Percentiles rank a stretch among this genome's conserved stretches.
These are phyloP conservation scores for Centropus bengalensis DNA, from an alignment of 2,113 vertebrate species.

Conservation along the genomic window DNA sequence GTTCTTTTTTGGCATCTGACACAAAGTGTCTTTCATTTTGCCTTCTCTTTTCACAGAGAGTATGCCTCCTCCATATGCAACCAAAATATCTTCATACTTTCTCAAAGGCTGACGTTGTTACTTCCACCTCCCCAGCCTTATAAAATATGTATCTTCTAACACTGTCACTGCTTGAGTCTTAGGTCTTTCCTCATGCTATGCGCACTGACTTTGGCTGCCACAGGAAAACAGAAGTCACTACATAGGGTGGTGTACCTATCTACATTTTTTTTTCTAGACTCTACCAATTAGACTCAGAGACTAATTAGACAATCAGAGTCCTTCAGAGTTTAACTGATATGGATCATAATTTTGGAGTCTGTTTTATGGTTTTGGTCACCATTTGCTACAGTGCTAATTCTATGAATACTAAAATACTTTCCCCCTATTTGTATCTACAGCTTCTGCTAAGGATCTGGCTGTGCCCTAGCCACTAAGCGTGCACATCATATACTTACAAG, in stretches of 20 bases:
- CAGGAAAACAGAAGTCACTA: background rate
- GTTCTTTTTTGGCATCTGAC: background rate
- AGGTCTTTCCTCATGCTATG: background rate
- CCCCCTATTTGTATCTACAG: background rate
- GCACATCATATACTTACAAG: background rate
- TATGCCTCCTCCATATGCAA: background rate
- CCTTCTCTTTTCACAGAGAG: background rate
- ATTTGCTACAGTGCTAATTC: background rate
- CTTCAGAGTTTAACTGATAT: background rate
- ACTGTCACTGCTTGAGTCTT: background rate
- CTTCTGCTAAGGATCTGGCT: background rate
- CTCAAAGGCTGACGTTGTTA: background rate
- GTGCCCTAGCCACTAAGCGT: background rate
- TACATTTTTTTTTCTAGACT: background rate
- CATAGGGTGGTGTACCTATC: accelerated
- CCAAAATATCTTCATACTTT: background rate
- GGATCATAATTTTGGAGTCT: background rate
- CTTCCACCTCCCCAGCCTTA: background rate
- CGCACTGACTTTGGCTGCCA: background rate
- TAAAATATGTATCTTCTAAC: background rate
- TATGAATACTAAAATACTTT: background rate
- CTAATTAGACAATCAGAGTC: background rate
- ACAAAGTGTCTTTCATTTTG: background rate
- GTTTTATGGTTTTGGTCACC: background rate
- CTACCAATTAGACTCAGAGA: background rate